Base-by-base conservation (phyloP, 2,113 vertebrate species). In the Pseudorectes ferrugineus region DNA sequence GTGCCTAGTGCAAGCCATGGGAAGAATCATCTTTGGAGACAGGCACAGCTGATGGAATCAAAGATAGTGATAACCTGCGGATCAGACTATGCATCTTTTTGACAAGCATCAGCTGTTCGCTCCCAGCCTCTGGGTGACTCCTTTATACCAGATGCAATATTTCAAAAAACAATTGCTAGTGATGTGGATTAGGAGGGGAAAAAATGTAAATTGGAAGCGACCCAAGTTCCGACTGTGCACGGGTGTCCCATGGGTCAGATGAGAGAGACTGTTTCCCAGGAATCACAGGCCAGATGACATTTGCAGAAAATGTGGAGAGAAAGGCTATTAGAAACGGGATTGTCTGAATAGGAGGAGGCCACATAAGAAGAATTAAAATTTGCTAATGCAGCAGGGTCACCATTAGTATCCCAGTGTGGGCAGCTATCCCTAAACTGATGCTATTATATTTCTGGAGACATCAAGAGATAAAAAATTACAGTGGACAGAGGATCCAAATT, bases 41-140 rank as follows among this genome's bases (percentile, higher is more conserved):
- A 97, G 85, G 82, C 96, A 71, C 68, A 93, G 85, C 94, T 96
- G 96, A 97, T 97, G 29, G 85, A 88, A 90, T 92, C 91, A 86
- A 55, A 96, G 95, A 97, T 92, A 92, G 92, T 36, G 88, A 97
- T 97, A 97, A 96, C 95, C 95, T 96, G 92, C 90, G 88, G 92
- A 96, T 94, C 92, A 94, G 88, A 28, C 82, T 55, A 10, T 93
- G 72, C 92, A 95, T 97, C 95, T 93, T 95, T 93, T 63, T 94
- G 96, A 96, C 96, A 97, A 86, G 92, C 85, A 91, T 96, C 95
- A 95, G 96, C 91, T 97, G 95, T 83, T 94, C 28, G 0, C 92
- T 96, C 88, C 92, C 94, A 97, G 95, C 92, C 92, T 90, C 92
- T 95, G 96, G 94, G 88, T 86, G 88, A 96, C 92, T 96, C 85